These are phyloP conservation scores for Neotoxoptera formosana DNA, from an alignment of 1,140 invertebrate genomes.

Conservation along the genomic window DNA sequence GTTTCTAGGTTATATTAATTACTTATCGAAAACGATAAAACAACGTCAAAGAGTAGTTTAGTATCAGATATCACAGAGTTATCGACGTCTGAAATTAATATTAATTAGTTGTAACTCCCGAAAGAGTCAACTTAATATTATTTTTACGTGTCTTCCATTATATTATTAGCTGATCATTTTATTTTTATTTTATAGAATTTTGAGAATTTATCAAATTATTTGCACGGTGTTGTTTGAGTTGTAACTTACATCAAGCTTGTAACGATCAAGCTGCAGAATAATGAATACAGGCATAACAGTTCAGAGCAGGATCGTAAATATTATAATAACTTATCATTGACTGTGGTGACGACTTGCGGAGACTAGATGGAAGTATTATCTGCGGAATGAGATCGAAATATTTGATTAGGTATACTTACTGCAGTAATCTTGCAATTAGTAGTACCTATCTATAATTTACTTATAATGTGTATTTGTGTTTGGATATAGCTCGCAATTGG, in stretches of 20 bases:
- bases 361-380: too few species aligned
- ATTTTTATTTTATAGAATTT: background rate
- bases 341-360: background rate
- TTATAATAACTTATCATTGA: background rate
- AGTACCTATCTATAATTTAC: too few species aligned
- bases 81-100: background rate
- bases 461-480: too few species aligned
- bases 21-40: background rate
- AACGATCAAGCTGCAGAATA: background rate
- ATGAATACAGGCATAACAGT: background rate
- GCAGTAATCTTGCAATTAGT: too few species aligned
- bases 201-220: background rate
- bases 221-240: background rate
- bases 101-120: background rate
- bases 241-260: background rate
- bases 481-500: too few species aligned
- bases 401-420: too few species aligned
- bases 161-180: background rate
- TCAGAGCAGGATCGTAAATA: background rate
- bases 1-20: background rate
- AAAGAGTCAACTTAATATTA: background rate
- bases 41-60: background rate
- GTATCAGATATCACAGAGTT: background rate
- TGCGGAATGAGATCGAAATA: too few species aligned
- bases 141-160: background rate